Evolutionary conservation across 2,113 vertebrate genomes (phyloP), one percentile per base, ranked within the genome.

Genomic region (Apteryx mantelli): DNA sequence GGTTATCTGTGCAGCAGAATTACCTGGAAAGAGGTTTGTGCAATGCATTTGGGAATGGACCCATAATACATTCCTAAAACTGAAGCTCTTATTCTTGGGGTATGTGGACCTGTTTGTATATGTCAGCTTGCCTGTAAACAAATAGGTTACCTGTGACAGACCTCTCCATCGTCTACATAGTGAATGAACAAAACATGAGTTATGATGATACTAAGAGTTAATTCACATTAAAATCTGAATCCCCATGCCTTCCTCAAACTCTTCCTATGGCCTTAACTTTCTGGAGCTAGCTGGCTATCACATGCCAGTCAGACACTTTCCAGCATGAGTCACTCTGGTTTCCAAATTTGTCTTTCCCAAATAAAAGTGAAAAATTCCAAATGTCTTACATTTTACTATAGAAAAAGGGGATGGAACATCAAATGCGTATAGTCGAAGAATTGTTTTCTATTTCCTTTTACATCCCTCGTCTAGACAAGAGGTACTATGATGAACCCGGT

Each of bases 391-490:
- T 91, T 95, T 96, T 95, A 95, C 89, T 97, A 94, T 96, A 97
- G 92, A 94, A 91, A 94, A 97, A 91, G 80, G 79, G 88, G 88
- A 92, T 0, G 13, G 93, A 94, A 94, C 80, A 76, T 80, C 73
- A 92, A 97, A 68, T 78, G 56, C 85, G 68, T 96, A 96, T 95
- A 97, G 93, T 90, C 3, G 0, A 94, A 93, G 73, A 97, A 97
- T 95, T 96, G 96, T 93, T 97, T 97, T 97, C 81, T 97, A 81
- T 95, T 97, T 95, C 94, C 82, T 97, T 95, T 95, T 91, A 97
- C 95, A 95, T 95, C 94, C 89, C 87, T 82, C 70, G 96, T 97
- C 96, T 98, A 97, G 97, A 97, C 96, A 95, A 97, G 95, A 92
- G 92, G 95, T 94, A 79, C 95, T 95, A 58, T 94, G 95, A 97